Conservation (phyloP, 2,797 vertebrate genomes). For the Myoxocephalus aenaeus region DNA sequence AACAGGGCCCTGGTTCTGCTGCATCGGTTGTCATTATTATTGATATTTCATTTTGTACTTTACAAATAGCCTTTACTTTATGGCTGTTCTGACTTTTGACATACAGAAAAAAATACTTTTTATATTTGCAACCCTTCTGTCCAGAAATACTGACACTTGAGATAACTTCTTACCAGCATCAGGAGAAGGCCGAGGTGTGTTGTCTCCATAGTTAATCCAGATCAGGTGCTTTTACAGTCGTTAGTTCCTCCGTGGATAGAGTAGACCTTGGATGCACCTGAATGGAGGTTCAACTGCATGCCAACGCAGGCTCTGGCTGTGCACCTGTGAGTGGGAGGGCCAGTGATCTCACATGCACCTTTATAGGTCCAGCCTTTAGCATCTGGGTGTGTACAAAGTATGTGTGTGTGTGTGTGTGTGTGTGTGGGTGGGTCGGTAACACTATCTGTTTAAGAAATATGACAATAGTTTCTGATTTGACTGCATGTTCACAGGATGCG, state of each 20-base stretch:
- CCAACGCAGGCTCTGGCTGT: neutral
- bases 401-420: neutral
- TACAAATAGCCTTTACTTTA: neutral
- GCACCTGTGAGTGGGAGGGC: slow-evolving; percentile 39
- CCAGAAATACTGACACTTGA: neutral
- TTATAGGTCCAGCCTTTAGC: neutral
- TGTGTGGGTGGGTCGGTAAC: no score
- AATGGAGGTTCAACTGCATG: neutral
- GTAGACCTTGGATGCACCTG: neutral
- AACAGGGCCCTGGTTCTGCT: neutral
- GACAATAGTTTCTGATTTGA: neutral
- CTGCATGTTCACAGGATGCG: neutral
- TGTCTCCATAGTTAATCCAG: slow-evolving; percentile 44
- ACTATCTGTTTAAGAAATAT: no score
- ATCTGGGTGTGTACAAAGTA: slow-evolving; percentile 3
- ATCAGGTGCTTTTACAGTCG: neutral
- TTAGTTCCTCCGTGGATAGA: neutral
- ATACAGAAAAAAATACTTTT: neutral
- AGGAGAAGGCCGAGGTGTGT: slow-evolving; percentile 36
- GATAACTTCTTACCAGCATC: slow-evolving; percentile 66
- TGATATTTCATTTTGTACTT: neutral
- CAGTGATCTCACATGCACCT: neutral
- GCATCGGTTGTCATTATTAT: neutral
- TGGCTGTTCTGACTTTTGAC: neutral
- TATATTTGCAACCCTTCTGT: neutral